These are phyloP conservation scores for Ormyrus rosae DNA, from an alignment of 2,888 invertebrate species.

Conservation along the genomic window DNA sequence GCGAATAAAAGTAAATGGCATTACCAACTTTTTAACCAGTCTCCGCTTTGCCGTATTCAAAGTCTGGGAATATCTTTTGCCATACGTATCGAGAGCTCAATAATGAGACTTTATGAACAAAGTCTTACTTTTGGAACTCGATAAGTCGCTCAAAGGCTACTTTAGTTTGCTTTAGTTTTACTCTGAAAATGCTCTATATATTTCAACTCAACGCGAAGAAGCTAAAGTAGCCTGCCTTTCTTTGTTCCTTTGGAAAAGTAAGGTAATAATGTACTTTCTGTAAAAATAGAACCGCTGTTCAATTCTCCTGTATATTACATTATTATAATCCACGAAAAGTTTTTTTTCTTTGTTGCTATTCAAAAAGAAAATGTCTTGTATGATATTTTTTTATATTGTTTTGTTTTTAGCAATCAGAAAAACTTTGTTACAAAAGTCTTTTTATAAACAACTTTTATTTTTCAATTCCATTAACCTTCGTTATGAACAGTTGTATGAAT, in stretches of 20 bases:
- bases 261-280: slow-evolving; percentile 40
- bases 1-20: slow-evolving; percentile 52
- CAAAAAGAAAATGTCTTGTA: too few species aligned
- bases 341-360: too few species aligned
- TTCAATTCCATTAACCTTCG: too few species aligned
- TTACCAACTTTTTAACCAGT: slow-evolving; percentile 54
- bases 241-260: slow-evolving; percentile 41
- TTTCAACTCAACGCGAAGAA: slow-evolving; percentile 14
- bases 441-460: too few species aligned
- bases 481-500: too few species aligned
- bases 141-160: slow-evolving; percentile 52
- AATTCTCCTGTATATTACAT: neutral
- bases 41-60: slow-evolving; percentile 18
- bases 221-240: neutral
- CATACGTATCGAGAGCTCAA: slow-evolving; percentile 52
- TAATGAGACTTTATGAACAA: slow-evolving; percentile 57
- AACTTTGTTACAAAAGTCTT: too few species aligned
- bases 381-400: too few species aligned
- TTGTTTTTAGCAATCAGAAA: too few species aligned
- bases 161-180: slow-evolving; percentile 52
- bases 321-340: too few species aligned
- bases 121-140: slow-evolving; percentile 54
- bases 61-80: slow-evolving; percentile 50
- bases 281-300: slow-evolving; percentile 26
- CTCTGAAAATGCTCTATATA: slow-evolving; percentile 33